Base-by-base conservation (phyloP, 2,113 vertebrate genomes). In the Chelonoidis abingdonii region DNA sequence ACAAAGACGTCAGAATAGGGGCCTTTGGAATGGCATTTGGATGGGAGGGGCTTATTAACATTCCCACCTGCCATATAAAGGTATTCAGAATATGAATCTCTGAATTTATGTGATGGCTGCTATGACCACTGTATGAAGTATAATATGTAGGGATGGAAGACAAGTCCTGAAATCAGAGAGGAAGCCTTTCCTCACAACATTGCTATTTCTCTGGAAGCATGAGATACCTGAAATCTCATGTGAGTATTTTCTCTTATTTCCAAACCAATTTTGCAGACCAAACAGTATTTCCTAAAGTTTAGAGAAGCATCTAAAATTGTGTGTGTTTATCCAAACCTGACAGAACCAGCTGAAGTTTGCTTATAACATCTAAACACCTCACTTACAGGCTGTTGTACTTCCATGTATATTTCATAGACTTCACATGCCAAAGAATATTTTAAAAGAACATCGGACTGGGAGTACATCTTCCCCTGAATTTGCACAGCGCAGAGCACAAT, bases 351-450 rank as follows among this genome's bases (percentile, higher is more conserved):
- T 27, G 82, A 49, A 10, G 38, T 35, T 47, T 44, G 81, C 10
- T 16, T 8, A 12, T 3, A 16, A 4, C 31, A 76, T 3, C 1
- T 6, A 16, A 57, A n/a, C 4, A 22, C n/a, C 8, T 1, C 0
- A 0, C 22, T 47, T 0, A 12, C 47, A 1, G 8, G 3, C 7
- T 0, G 35, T 49, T 31, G 35, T 2, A 14, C 2, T 1, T 80
- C 29, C 87, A 6, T n/a, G 86, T 8, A 1, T 0, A 2, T 1
- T 8, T n/a, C 89, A 1, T 1, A 0, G 85, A 24, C 1, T 3
- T 82, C 5, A 38, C 84, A 1, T 1, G 1, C 50, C 1, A 2
- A 0, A 5, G 1, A 69, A 1, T 2, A 83, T 57, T 27, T 2
- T 1, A 1, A 53, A 0, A 8, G 12, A 59, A 24, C 25, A 59